These are phyloP conservation scores for Drosophila mayri DNA, from an alignment of 1,140 invertebrate genomes.

Conservation along the genomic window DNA sequence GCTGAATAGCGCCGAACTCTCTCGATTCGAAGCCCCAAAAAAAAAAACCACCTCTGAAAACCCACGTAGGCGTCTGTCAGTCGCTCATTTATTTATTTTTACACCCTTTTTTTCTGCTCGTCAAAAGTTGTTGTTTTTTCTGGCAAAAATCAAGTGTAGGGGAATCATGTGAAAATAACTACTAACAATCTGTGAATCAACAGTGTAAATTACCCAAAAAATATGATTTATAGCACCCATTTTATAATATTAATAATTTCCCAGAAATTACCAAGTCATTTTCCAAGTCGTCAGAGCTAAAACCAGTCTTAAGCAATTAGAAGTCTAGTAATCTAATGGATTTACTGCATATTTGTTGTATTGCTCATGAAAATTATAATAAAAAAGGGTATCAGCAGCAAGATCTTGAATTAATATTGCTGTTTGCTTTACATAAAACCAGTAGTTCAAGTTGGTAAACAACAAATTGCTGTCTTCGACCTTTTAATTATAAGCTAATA, in stretches of 20 bases:
- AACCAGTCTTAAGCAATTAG: conserved; percentile 12
- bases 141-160: conserved; percentile 25
- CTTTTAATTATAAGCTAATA: neutral
- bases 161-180: conserved; percentile 22
- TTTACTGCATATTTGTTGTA: neutral
- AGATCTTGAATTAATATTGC: neutral
- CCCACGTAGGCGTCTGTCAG: conserved; percentile 46
- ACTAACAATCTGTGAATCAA: conserved; percentile 24
- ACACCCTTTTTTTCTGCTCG: conserved; percentile 41
- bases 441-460: conserved; percentile 1
- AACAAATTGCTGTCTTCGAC: conserved; percentile 7
- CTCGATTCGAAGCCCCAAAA: conserved; percentile 13
- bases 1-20: conserved; percentile 42
- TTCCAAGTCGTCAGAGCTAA: conserved; percentile 13
- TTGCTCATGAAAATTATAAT: conserved; percentile 1
- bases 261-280: conserved; percentile 1
- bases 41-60: conserved; percentile 51
- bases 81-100: conserved; percentile 58
- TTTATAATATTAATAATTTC: conserved; percentile 10
- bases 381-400: neutral
- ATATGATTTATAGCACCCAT: conserved; percentile 1
- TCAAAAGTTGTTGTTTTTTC: neutral
- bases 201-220: conserved; percentile 29
- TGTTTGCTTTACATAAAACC: conserved; percentile 3
- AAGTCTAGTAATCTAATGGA: neutral